A percentile compares a stretch with the other conserved stretches of the same genome.
Conservation (phyloP, 2,797 vertebrate species). For the Thaleichthys pacificus region DNA sequence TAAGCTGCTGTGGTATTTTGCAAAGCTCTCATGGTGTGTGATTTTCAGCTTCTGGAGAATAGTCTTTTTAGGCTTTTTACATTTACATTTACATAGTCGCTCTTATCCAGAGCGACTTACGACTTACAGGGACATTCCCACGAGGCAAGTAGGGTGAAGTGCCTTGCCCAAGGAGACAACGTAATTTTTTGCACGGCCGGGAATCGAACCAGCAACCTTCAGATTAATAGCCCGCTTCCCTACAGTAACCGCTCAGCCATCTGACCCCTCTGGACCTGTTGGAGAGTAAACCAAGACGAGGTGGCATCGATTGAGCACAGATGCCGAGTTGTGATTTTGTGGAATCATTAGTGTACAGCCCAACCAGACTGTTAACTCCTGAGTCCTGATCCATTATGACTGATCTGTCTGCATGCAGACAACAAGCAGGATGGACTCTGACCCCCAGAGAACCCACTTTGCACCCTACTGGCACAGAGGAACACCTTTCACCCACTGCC, state of each 20-base stretch:
- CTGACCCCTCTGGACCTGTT: too few relatives aligned
- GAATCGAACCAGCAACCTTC: too few relatives aligned
- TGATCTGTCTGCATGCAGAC: neutral
- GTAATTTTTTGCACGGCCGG: too few relatives aligned
- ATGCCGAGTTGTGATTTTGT: too few relatives aligned
- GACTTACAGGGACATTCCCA: too few relatives aligned
- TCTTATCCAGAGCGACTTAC: too few relatives aligned
- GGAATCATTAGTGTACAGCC: too few relatives aligned
- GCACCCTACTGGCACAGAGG: conserved; percentile 33
- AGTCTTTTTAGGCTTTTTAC: conserved; percentile 38
- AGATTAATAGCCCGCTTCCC: too few relatives aligned
- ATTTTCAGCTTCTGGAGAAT: conserved; percentile 45
- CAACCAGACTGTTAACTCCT: conserved; percentile 19
- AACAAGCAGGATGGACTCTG: conserved; percentile 4
- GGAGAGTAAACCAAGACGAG: too few relatives aligned
- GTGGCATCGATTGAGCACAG: too few relatives aligned
- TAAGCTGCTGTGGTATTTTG: conserved; percentile 53
- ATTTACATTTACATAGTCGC: conserved; percentile 19
- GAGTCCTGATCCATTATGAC: conserved; percentile 37
- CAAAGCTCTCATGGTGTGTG: conserved; percentile 38
- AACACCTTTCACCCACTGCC: conserved; percentile 53
- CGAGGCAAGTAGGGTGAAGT: neutral
- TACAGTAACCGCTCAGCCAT: too few relatives aligned
- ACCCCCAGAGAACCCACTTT: conserved; percentile 13
- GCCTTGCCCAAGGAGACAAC: too few relatives aligned